Percentiles rank a stretch among this genome's conserved stretches.
Conservation (phyloP, 2,797 vertebrate genomes). For the Crax fasciolata region DNA sequence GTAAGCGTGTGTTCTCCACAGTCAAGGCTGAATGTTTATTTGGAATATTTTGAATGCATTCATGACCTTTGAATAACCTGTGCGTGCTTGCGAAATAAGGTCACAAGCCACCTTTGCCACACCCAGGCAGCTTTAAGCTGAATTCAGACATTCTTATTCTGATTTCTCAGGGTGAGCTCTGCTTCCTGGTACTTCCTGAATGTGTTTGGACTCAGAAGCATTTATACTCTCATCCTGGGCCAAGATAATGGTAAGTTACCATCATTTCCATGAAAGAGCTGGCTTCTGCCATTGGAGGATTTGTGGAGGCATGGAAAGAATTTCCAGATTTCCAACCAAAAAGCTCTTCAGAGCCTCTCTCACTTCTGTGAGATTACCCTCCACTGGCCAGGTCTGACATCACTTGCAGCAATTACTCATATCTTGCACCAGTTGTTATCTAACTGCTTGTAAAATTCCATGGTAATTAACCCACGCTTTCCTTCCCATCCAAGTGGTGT, state of each 20-base stretch:
- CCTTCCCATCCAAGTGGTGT: not conserved
- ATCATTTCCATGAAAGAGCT: not conserved
- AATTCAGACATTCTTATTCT: slow-evolving; percentile 21
- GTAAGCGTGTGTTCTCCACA: slow-evolving; percentile 82
- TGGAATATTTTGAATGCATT: not conserved
- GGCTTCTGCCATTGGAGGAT: not conserved
- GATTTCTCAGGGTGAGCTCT: slow-evolving; percentile 93
- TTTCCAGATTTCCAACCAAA: not conserved
- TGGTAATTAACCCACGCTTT: not conserved
- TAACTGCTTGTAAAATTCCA: not conserved
- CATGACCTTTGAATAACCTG: not conserved
- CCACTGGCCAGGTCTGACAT: not conserved
- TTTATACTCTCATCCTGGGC: slow-evolving; percentile 98
- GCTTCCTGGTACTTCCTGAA: slow-evolving; percentile 99
- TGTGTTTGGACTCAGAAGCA: slow-evolving; percentile 98
- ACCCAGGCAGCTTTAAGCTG: not conserved
- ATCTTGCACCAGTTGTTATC: not conserved
- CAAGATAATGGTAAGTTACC: slow-evolving; percentile 95
- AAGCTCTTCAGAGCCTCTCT: not conserved
- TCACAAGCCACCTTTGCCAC: not conserved
- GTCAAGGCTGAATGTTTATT: not conserved
- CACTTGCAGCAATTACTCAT: not conserved
- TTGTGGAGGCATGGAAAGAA: not conserved
- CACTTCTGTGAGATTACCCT: not conserved
- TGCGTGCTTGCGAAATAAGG: not conserved